A percentile compares a stretch with the other conserved stretches of the same genome.
Evolutionary conservation across 2,888 invertebrate genomes (phyloP).

Genomic region (Oligia latruncula): DNA sequence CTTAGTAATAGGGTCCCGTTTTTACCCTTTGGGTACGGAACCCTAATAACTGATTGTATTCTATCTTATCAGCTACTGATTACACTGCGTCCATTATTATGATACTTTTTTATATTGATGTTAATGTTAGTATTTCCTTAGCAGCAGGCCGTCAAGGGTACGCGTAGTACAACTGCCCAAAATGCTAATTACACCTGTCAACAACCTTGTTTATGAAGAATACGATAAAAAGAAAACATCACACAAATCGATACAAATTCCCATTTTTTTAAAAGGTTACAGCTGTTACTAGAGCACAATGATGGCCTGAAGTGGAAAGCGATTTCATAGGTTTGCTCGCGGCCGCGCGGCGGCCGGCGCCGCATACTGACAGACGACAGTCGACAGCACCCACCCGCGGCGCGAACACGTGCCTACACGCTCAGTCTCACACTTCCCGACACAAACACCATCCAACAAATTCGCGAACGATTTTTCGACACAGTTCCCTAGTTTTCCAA

Average conservation of each 20-base stretch:
- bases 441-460: slow-evolving; percentile 43
- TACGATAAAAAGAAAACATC: neutral
- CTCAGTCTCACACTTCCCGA: slow-evolving; percentile 27
- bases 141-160: neutral
- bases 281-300: slow-evolving; percentile 13
- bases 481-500: slow-evolving; percentile 56
- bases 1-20: too few species aligned
- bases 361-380: slow-evolving; percentile 31
- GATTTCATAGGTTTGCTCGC: slow-evolving; percentile 52
- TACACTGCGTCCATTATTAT: neutral
- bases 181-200: neutral
- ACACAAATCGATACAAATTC: neutral
- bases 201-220: neutral
- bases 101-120: neutral
- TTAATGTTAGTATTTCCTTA: neutral
- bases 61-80: slow-evolving; percentile 24
- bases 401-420: slow-evolving; percentile 56
- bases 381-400: slow-evolving; percentile 47
- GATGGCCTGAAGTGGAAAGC: slow-evolving; percentile 48
- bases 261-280: slow-evolving; percentile 13
- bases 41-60: neutral
- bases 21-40: too few species aligned
- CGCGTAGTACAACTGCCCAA: neutral
- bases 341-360: slow-evolving; percentile 6
- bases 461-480: slow-evolving; percentile 61